Evolutionary conservation across 2,888 invertebrate species (phyloP), one percentile per base, ranked within the genome.

Genomic region (Eupithecia inturbata): DNA sequence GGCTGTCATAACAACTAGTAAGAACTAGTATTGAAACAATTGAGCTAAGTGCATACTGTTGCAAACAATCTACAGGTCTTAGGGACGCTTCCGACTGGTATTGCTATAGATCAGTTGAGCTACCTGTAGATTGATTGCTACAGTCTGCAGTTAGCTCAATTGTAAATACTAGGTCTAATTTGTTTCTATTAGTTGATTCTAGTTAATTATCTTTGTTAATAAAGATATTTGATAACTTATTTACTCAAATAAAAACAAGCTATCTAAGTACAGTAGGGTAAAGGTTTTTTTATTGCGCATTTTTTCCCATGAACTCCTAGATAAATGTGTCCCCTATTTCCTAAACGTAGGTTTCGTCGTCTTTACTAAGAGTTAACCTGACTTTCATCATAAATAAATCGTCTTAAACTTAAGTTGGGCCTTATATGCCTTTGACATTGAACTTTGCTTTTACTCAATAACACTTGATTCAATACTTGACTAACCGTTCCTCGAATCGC

Each of bases 381-480:
- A 22, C 3, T 49, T 19, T 9, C 5, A n/a, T n/a, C n/a, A n/a
- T 16, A 3, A 41, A 16, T 16, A 41, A 41, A 41, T 6, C 6
- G 41, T 16, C 6, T 4, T 10, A n/a, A 53, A 22, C 10, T 10
- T 53, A 53, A 10, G 49, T n/a, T 10, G n/a, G n/a, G n/a, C 49
- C n/a, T 22, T 53, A 10, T 10, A 53, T 53, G 10, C 73, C 63
- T 69, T 73, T 67, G 70, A 49, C 70, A 62, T 62, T 60, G 70
- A 73, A 67, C 45, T 70, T 26, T 67, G 19, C 49, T n/a, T 70
- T 26, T 67, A 12, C 49, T n/a, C 19, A 49, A 39, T 53, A 68
- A 49, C 14, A 49, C 68, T 68, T 49, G 28, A n/a, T 53, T 31
- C 62, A 62, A 57, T 57, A 26, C 57, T 14, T 26, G 26, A 57